Conservation (phyloP, 2,797 vertebrate genomes). For the Antrozous pallidus region DNA sequence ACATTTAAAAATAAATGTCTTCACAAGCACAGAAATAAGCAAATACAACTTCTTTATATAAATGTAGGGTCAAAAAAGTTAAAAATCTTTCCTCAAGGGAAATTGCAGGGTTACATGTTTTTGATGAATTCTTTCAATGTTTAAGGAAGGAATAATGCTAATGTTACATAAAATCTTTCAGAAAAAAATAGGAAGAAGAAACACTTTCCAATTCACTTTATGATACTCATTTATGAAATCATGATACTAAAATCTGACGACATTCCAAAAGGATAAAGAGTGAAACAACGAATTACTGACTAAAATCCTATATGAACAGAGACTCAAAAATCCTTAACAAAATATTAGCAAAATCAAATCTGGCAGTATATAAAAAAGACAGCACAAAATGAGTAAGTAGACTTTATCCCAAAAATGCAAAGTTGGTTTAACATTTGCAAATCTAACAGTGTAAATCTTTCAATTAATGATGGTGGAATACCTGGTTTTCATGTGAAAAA, state of each 20-base stretch:
- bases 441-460: not conserved
- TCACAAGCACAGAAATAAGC: not conserved
- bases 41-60: not conserved
- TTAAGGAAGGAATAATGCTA: not conserved
- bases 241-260: not conserved
- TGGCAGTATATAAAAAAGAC: not conserved
- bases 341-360: not conserved
- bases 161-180: not conserved
- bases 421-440: not conserved
- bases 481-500: not conserved
- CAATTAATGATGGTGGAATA: not conserved
- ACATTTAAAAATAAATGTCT: not conserved
- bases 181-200: not conserved
- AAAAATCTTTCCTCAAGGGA: not conserved
- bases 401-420: not conserved
- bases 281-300: not conserved
- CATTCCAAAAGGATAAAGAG: not conserved
- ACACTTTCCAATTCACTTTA: not conserved
- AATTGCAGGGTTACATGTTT: not conserved
- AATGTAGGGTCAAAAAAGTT: not conserved
- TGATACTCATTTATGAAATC: not conserved
- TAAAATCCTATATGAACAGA: not conserved
- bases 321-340: not conserved
- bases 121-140: not conserved
- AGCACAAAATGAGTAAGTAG: not conserved